Percentiles rank a stretch among this genome's conserved stretches.
Evolutionary conservation across 2,113 vertebrate genomes (phyloP).

Genomic region (Leptocoma aspasia): DNA sequence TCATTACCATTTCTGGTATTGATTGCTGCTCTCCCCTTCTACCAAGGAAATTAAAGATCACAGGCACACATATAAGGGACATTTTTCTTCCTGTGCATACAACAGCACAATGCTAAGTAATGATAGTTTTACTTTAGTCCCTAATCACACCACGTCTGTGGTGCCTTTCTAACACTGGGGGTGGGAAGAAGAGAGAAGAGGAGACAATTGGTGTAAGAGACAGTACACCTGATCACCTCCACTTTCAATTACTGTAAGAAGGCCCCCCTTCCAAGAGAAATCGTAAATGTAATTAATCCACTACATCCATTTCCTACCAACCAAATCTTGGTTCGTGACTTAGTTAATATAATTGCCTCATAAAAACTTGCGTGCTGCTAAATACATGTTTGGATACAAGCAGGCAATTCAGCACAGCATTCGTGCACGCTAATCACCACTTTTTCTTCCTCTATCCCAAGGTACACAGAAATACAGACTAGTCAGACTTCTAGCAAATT

Average conservation of each 20-base stretch:
- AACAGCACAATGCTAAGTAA: background rate
- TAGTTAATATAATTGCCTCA: slow-evolving; percentile 35
- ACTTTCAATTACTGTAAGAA: background rate
- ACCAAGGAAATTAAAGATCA: slow-evolving; percentile 36
- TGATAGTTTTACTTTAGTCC: background rate
- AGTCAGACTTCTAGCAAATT: background rate
- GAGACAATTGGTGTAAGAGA: background rate
- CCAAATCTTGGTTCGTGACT: background rate
- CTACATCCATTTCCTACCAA: slow-evolving; percentile 2
- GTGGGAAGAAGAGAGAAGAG: background rate
- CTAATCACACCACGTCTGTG: background rate
- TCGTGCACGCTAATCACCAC: background rate
- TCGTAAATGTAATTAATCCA: background rate
- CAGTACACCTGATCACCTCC: background rate
- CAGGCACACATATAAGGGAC: background rate
- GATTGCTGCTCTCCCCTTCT: slow-evolving; percentile 18
- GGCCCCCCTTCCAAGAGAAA: background rate
- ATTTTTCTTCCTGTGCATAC: slow-evolving; percentile 1
- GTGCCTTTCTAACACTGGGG: background rate
- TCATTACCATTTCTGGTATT: background rate
- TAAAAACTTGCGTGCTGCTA: slow-evolving; percentile 39
- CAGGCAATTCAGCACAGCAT: background rate
- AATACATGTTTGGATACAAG: slow-evolving; percentile 34
- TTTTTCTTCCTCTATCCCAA: background rate
- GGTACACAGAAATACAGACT: background rate